These are phyloP conservation scores for Sebastes minor DNA, from an alignment of 2,797 vertebrate genomes.

Conservation along the genomic window DNA sequence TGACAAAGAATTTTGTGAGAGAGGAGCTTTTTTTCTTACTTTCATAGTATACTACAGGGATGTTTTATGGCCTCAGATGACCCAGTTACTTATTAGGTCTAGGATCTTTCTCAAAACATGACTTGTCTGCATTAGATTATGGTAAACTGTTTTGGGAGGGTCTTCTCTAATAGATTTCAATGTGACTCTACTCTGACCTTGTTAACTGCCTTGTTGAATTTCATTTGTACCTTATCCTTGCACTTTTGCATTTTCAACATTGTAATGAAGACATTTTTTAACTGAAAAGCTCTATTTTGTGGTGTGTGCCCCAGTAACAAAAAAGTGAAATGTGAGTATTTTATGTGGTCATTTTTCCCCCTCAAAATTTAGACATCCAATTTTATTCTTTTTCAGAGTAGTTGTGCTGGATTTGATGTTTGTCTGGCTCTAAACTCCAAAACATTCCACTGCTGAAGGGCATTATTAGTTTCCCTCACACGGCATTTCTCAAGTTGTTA, in stretches of 20 bases:
- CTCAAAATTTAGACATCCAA: slow-evolving; percentile 1
- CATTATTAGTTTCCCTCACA: slow-evolving; percentile 21
- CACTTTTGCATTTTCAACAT: neutral
- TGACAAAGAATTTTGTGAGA: neutral
- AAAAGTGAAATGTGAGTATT: neutral
- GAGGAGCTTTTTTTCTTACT: neutral
- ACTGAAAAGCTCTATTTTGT: neutral
- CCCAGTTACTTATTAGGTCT: neutral
- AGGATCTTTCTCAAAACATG: neutral
- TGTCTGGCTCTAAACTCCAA: slow-evolving; percentile 18
- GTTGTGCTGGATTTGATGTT: neutral
- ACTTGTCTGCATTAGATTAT: neutral
- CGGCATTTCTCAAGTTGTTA: slow-evolving; percentile 4
- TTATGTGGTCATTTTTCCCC: neutral
- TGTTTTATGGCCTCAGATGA: neutral
- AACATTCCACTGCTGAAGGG: slow-evolving; percentile 6
- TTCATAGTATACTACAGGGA: neutral
- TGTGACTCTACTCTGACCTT: neutral
- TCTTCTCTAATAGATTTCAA: neutral
- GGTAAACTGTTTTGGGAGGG: neutral
- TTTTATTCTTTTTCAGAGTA: slow-evolving; percentile 12
- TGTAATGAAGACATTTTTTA: neutral
- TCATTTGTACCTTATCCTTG: neutral
- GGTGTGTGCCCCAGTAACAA: neutral
- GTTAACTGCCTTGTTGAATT: neutral